Evolutionary conservation across 2,797 vertebrate genomes (phyloP).

Genomic region (Graptemys geographica): DNA sequence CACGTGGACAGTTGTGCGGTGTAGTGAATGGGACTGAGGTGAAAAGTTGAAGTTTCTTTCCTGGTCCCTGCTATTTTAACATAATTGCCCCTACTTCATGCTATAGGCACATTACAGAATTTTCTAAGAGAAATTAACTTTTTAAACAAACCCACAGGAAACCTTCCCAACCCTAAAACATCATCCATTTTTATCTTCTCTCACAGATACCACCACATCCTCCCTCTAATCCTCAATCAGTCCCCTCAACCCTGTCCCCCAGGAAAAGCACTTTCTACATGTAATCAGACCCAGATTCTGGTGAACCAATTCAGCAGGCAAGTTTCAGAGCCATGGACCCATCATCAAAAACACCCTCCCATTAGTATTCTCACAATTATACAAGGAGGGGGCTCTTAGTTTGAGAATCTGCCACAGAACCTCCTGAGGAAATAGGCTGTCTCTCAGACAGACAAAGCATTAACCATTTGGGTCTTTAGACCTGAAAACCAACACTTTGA

Average conservation of each 20-base stretch:
- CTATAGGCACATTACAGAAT: background rate
- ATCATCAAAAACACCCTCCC: background rate
- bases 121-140: background rate
- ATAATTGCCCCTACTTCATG: background rate
- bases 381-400: background rate
- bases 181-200: background rate
- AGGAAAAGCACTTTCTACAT: background rate
- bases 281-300: background rate
- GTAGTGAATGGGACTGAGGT: background rate
- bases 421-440: background rate
- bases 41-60: background rate
- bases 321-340: background rate
- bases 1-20: background rate
- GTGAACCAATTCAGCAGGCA: slow-evolving; percentile 7
- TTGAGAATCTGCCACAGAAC: background rate
- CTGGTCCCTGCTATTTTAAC: background rate
- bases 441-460: background rate
- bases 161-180: background rate
- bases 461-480: background rate
- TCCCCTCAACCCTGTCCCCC: background rate
- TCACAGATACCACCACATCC: background rate
- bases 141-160: slow-evolving; percentile 3
- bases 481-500: background rate
- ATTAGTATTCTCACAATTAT: background rate
- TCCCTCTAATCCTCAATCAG: background rate